phyloP scores from a whole-genome alignment of 2,888 invertebrate species.

The Drosophila kambysellisi region DNA sequence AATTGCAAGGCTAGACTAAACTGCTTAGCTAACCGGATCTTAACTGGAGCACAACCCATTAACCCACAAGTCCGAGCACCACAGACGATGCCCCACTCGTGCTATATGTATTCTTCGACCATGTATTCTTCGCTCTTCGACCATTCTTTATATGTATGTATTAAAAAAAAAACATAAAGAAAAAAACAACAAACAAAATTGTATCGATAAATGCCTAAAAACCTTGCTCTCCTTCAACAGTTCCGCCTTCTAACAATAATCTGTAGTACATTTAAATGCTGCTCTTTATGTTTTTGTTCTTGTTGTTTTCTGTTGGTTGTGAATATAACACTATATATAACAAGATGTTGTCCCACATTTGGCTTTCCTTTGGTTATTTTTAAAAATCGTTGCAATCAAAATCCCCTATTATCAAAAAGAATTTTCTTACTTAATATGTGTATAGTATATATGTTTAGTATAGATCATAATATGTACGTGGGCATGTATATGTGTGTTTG shows the following conservation, averaged over 20 bases:
- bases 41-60: slow-evolving; percentile 54
- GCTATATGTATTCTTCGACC: not conserved
- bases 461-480: slow-evolving; percentile 16
- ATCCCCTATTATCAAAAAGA: slow-evolving; percentile 67
- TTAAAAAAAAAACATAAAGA: not conserved
- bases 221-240: slow-evolving; percentile 1
- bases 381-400: slow-evolving; percentile 58
- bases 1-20: slow-evolving; percentile 57
- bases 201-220: slow-evolving; percentile 42
- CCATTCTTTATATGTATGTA: not conserved
- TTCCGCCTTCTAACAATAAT: not conserved
- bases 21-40: slow-evolving; percentile 37
- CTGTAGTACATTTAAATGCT: slow-evolving; percentile 11
- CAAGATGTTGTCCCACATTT: slow-evolving; percentile 47
- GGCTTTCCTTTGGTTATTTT: slow-evolving; percentile 35
- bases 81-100: slow-evolving; percentile 5
- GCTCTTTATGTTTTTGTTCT: not conserved
- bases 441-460: slow-evolving; percentile 32
- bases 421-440: slow-evolving; percentile 53
- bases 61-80: slow-evolving; percentile 26
- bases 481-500: slow-evolving; percentile 1
- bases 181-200: slow-evolving; percentile 31
- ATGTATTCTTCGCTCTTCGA: slow-evolving; percentile 1
- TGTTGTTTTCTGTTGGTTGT: not conserved
- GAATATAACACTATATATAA: slow-evolving; percentile 57